Evolutionary conservation across 2,888 invertebrate species (phyloP).

Genomic region (Crematogaster levior): DNA sequence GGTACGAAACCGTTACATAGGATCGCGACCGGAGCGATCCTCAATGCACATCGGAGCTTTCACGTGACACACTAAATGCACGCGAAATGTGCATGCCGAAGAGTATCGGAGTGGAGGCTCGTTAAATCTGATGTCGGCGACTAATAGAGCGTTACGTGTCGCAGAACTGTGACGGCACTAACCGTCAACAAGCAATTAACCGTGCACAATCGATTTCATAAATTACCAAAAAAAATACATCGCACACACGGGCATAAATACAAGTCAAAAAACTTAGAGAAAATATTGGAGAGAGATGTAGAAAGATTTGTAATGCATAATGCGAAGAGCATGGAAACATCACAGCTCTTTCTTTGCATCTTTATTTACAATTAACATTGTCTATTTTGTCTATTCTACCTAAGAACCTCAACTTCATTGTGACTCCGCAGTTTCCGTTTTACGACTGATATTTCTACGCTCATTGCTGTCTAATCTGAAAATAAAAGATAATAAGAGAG

Average conservation of each 20-base stretch:
- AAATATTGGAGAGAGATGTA: too few species aligned
- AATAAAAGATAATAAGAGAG: slow-evolving; percentile 39
- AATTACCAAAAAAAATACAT: too few species aligned
- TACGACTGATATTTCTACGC: neutral
- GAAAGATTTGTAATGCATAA: neutral
- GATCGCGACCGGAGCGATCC: slow-evolving; percentile 46
- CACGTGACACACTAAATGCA: slow-evolving; percentile 72
- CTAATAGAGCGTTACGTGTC: slow-evolving; percentile 43
- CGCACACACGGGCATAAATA: neutral
- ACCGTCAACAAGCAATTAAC: neutral
- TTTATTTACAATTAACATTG: neutral
- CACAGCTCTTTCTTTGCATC: neutral
- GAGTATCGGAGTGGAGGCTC: neutral
- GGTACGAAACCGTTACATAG: slow-evolving; percentile 66
- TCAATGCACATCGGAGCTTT: slow-evolving; percentile 67
- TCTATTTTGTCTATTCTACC: neutral
- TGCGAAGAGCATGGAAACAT: neutral
- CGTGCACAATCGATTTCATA: neutral
- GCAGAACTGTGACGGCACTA: slow-evolving; percentile 10
- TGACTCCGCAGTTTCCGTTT: neutral
- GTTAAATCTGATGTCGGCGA: slow-evolving; percentile 20
- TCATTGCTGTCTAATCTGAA: slow-evolving; percentile 7
- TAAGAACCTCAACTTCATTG: neutral
- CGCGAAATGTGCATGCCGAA: slow-evolving; percentile 55
- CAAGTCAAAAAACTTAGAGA: neutral